Evolutionary conservation across 92 coral and sea anemone genomes (phyloP).

Genomic region (Isaurus tuberculatus): DNA sequence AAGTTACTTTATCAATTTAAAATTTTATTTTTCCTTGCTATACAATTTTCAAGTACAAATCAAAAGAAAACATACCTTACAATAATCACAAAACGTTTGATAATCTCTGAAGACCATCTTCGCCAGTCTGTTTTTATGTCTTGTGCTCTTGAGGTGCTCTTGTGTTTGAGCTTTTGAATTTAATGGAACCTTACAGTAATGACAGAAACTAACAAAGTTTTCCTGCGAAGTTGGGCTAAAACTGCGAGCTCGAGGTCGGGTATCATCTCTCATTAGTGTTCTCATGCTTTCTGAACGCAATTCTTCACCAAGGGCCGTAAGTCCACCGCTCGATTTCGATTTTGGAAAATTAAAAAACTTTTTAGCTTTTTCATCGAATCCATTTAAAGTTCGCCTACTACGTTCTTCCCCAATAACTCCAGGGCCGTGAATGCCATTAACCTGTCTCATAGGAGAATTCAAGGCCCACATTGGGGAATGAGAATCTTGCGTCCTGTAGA

Average conservation of each 20-base stretch:
- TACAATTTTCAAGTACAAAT: not conserved
- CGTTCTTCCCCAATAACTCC: slow-evolving; percentile 87
- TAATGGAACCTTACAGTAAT: slow-evolving; percentile 78
- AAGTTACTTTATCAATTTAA: too few species aligned
- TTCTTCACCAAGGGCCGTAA: slow-evolving; percentile 3
- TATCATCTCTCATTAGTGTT: not conserved
- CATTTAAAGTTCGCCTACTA: slow-evolving; percentile 33
- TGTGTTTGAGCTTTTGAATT: slow-evolving; percentile 75
- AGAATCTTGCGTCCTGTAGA: slow-evolving; percentile 22
- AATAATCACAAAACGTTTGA: slow-evolving; percentile 79
- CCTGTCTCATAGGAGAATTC: not conserved
- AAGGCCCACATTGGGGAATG: slow-evolving; percentile 53
- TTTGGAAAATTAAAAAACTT: not conserved
- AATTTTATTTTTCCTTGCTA: too few species aligned
- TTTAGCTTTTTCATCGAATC: slow-evolving; percentile 41
- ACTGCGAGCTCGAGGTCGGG: slow-evolving; percentile 30
- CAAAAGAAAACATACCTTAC: slow-evolving; percentile 50
- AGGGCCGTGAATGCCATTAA: slow-evolving; percentile 25
- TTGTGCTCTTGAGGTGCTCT: slow-evolving; percentile 89
- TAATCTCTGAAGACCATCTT: slow-evolving; percentile 77
- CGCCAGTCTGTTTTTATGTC: slow-evolving; percentile 86
- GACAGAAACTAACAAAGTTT: slow-evolving; percentile 64
- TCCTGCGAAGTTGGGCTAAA: slow-evolving; percentile 40
- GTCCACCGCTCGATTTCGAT: slow-evolving; percentile 27
- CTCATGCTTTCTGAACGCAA: not conserved